Evolutionary conservation across 1,140 invertebrate species (phyloP).

Genomic region (Dinothrombium tinctorium): DNA sequence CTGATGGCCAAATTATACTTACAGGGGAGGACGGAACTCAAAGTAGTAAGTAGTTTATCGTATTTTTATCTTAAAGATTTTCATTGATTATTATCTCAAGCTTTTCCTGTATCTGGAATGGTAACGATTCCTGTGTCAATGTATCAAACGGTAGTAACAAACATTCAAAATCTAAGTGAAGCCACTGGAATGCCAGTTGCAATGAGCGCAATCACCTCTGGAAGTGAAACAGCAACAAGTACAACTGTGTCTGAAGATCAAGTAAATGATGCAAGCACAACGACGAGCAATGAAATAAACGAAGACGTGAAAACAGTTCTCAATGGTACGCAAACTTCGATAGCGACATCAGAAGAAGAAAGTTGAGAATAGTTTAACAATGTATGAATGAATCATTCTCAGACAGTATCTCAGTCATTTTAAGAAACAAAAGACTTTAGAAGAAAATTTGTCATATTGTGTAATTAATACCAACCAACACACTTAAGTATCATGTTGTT

Average conservation of each 20-base stretch:
- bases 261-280: constrained; percentile 4
- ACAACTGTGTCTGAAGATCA: constrained; percentile 3
- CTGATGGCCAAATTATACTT: constrained; percentile 80
- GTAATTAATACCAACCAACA: too few species aligned
- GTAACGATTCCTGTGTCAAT: constrained; percentile 85
- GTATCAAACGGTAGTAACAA: constrained; percentile 86
- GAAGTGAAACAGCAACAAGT: constrained; percentile 2
- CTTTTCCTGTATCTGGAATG: constrained; percentile 75
- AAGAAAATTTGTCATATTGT: too few species aligned
- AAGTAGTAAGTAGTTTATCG: constrained; percentile 29
- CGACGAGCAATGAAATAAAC: background rate
- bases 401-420: too few species aligned
- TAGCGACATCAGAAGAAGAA: constrained; percentile 4
- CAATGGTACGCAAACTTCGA: constrained; percentile 7
- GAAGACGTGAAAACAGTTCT: constrained; percentile 6
- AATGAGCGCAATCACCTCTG: background rate
- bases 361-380: constrained; percentile 3
- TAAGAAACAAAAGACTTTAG: too few species aligned
- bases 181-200: constrained; percentile 3
- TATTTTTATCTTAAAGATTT: background rate
- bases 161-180: constrained; percentile 35
- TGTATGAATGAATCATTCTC: too few species aligned
- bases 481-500: too few species aligned
- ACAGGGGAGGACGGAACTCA: constrained; percentile 70
- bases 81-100: constrained; percentile 19